Percentiles rank a stretch among this genome's conserved stretches.
Evolutionary conservation across 2,888 invertebrate genomes (phyloP).

Genomic region (Omphaloscelis lunosa): DNA sequence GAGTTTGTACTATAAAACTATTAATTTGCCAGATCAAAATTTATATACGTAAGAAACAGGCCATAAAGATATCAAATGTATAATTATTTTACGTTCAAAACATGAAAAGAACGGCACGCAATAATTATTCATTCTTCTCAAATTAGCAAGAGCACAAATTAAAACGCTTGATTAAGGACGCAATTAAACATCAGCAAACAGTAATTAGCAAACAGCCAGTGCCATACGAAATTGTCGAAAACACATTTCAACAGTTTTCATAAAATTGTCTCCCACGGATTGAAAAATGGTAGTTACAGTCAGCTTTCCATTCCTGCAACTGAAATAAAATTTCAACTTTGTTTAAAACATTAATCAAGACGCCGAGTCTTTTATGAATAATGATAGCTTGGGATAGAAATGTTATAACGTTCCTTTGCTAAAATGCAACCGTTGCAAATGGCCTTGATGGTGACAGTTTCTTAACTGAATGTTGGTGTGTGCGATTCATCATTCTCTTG

Average conservation of each 20-base stretch:
- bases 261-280: conserved; percentile 62
- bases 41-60: neutral
- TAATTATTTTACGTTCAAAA: neutral
- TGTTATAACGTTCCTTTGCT: conserved; percentile 60
- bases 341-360: conserved; percentile 78
- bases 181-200: conserved; percentile 41
- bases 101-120: neutral
- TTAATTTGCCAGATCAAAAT: neutral
- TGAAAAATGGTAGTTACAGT: conserved; percentile 67
- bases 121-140: neutral
- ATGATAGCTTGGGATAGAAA: conserved; percentile 72
- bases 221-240: conserved; percentile 47
- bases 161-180: conserved; percentile 48
- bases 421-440: conserved; percentile 69
- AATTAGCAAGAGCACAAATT: conserved; percentile 40
- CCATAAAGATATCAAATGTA: neutral
- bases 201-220: conserved; percentile 49
- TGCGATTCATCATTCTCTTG: conserved; percentile 18
- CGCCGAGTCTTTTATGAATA: conserved; percentile 77
- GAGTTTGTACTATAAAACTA: too few species aligned
- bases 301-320: conserved; percentile 62
- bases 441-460: conserved; percentile 56
- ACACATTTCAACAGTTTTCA: conserved; percentile 61
- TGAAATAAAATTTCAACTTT: conserved; percentile 76
- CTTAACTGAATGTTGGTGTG: conserved; percentile 31